Evolutionary conservation across 2,888 invertebrate genomes (phyloP), one percentile per base, ranked within the genome.

Genomic region (Erannis defoliaria): DNA sequence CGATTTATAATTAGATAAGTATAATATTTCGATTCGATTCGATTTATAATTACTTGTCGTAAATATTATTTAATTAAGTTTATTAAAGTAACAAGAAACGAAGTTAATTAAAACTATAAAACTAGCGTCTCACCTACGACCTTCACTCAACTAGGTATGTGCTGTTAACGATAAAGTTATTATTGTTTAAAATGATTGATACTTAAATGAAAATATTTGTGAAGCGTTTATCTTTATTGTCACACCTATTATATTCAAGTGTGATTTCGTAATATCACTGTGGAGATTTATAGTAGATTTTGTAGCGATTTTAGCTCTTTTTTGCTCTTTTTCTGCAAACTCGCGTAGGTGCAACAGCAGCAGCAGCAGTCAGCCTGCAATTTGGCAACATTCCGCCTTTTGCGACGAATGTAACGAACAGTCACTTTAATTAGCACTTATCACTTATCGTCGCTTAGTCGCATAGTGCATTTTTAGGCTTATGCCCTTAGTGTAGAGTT

Each of bases 151-250:
- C 19, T 31, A 31, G 29, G 16, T 45, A 46, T 19, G 12, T 9
- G 9, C 2, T n/a, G 21, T 26, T 46, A 33, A 19, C 31, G 31
- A 18, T 31, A 29, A 29, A n/a, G 49, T 5, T 37, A 21, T 14
- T 35, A 35, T 49, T 35, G 49, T 49, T 14, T 29, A 48, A 26
- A 26, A 23, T 31, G n/a, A 48, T 31, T 31, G 49, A 37, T 35
- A 49, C 5, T 5, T 5, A 1, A 49, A 23, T 35, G 10, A 49
- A 35, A 35, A 49, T 49, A 49, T 49, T 37, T 33, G 21, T 35
- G 14, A 21, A 35, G 14, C 21, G 35, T 14, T 49, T 37, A 49
- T 49, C 49, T 29, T 1, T 33, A 45, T 18, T 31, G 19, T 35
- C 33, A 35, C 49, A 23, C 35, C 35, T 5, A 48, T n/a, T 18